A percentile compares a stretch with the other conserved stretches of the same genome.
phyloP scores from a whole-genome alignment of 2,888 invertebrate genomes.

The Hypomecis atomaria region DNA sequence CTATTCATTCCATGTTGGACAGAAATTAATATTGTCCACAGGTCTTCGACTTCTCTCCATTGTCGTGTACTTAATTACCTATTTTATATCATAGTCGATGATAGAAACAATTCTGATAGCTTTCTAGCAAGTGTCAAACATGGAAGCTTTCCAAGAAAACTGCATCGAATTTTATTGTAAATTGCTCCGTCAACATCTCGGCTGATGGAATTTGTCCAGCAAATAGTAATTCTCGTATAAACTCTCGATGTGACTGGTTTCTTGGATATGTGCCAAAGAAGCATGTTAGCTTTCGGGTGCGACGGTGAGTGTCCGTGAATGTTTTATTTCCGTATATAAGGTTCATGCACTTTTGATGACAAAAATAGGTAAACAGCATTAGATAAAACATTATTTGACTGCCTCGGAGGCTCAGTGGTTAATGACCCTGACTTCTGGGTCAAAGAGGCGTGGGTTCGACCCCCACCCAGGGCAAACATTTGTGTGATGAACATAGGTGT shows the following conservation, averaged over 20 bases:
- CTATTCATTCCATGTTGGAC: conserved; percentile 26
- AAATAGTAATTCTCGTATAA: conserved; percentile 47
- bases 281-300: conserved; percentile 25
- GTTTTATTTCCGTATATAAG: conserved; percentile 7
- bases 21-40: conserved; percentile 7
- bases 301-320: conserved; percentile 12
- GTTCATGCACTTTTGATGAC: conserved; percentile 4
- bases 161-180: conserved; percentile 48
- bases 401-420: no score
- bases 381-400: no score
- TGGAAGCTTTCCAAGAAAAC: conserved; percentile 35
- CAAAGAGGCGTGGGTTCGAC: no score
- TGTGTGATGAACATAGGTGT: no score
- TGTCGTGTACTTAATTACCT: background rate
- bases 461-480: no score
- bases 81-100: background rate
- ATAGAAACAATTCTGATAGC: background rate
- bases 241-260: conserved; percentile 39
- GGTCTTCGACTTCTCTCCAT: background rate
- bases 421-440: no score
- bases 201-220: conserved; percentile 56
- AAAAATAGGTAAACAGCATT: background rate
- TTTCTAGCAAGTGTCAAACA: no score
- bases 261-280: conserved; percentile 45
- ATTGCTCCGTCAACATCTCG: conserved; percentile 51